These are phyloP conservation scores for Orchestes rusci DNA, from an alignment of 2,888 invertebrate genomes.

Conservation along the genomic window DNA sequence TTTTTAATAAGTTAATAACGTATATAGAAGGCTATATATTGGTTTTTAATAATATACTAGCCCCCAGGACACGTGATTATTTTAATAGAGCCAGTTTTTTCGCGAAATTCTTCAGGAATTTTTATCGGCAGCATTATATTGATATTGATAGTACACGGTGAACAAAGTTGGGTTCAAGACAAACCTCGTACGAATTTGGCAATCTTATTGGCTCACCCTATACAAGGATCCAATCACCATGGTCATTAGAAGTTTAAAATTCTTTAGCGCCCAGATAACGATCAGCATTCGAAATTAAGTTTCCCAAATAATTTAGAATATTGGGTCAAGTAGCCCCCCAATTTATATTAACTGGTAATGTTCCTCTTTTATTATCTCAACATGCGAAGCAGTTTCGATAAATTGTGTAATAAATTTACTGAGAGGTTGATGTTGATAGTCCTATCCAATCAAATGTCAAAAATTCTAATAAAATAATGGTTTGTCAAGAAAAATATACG, in stretches of 20 bases:
- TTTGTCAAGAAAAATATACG: no score
- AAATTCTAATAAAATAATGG: no score
- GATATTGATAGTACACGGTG: slow-evolving; percentile 5
- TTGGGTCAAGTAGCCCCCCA: slow-evolving; percentile 10
- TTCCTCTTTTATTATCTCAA: slow-evolving; percentile 5
- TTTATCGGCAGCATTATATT: no score
- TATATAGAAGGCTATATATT: slow-evolving; percentile 17
- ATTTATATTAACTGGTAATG: slow-evolving; percentile 9
- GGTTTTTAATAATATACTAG: slow-evolving; percentile 16
- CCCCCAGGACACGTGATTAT: slow-evolving; percentile 15
- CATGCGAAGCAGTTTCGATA: no score
- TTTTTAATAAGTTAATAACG: slow-evolving; percentile 26
- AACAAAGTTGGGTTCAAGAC: background rate
- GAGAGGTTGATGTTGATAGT: no score
- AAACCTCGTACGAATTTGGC: no score
- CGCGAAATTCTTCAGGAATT: no score
- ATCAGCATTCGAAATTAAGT: slow-evolving; percentile 26
- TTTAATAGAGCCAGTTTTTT: slow-evolving; percentile 14
- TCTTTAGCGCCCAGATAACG: slow-evolving; percentile 27
- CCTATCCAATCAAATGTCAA: no score
- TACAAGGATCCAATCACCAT: slow-evolving; percentile 14
- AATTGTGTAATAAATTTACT: no score
- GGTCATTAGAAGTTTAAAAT: slow-evolving; percentile 28
- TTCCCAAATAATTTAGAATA: slow-evolving; percentile 27
- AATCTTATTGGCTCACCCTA: no score